These are phyloP conservation scores for Pandemis cinnamomeana DNA, from an alignment of 2,888 invertebrate species.

Conservation along the genomic window DNA sequence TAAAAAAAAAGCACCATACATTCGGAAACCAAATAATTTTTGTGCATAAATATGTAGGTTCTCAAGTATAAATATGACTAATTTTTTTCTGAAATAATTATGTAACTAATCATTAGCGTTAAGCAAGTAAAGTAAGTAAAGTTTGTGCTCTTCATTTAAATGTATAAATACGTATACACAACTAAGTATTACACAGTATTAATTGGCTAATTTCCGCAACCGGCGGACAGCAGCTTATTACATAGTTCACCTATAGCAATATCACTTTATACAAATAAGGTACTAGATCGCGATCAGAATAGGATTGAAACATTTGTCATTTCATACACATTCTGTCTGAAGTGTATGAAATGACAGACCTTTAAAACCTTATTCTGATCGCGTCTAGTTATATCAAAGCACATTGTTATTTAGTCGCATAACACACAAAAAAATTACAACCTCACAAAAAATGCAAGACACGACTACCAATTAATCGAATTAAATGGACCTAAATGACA, in stretches of 20 bases:
- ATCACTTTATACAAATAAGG: constrained; percentile 30
- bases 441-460: constrained; percentile 29
- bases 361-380: no score
- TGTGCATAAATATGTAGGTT: not conserved
- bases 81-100: not conserved
- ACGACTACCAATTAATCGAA: constrained; percentile 31
- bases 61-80: not conserved
- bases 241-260: constrained; percentile 7
- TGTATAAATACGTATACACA: not conserved
- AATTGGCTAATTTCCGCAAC: constrained; percentile 33
- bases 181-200: not conserved
- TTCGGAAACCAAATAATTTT: not conserved
- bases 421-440: constrained; percentile 12
- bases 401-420: constrained; percentile 26
- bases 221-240: constrained; percentile 37
- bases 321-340: no score
- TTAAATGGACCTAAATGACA: constrained; percentile 28
- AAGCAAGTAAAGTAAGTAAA: not conserved
- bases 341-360: no score
- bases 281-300: not conserved
- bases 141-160: constrained; percentile 27
- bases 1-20: constrained; percentile 24
- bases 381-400: not conserved
- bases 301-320: no score
- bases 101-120: not conserved